Percentiles rank a stretch among this genome's conserved stretches.
These are phyloP conservation scores for Calidris pygmaea DNA, from an alignment of 2,113 vertebrate genomes.

Conservation along the genomic window DNA sequence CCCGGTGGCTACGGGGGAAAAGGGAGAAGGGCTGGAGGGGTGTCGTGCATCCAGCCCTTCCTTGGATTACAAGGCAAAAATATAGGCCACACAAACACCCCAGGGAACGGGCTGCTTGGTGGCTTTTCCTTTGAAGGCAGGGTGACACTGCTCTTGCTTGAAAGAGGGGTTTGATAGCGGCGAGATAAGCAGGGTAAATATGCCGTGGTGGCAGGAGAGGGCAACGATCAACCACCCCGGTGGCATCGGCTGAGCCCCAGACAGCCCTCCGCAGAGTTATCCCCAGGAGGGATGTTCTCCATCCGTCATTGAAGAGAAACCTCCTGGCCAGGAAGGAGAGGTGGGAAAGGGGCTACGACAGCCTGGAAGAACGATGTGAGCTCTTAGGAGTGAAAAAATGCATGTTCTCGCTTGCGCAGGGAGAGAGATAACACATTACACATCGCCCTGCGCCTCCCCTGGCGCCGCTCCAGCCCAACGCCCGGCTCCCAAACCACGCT, in stretches of 20 bases:
- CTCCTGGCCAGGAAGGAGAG: not conserved
- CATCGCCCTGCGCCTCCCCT: not conserved
- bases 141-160: conserved; percentile 40
- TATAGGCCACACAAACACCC: conserved; percentile 1
- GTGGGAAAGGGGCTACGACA: not conserved
- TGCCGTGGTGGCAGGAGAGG: not conserved
- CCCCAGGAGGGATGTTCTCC: not conserved
- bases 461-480: not conserved
- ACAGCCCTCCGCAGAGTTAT: accelerated
- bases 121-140: conserved; percentile 27
- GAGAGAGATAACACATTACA: not conserved
- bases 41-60: not conserved
- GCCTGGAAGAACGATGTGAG: not conserved
- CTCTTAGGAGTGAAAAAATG: not conserved
- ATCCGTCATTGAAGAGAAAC: accelerated
- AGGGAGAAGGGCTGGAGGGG: conserved; percentile 33
- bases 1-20: not conserved
- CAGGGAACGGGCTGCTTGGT: not conserved
- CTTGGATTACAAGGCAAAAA: conserved; percentile 24
- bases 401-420: not conserved
- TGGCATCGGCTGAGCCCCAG: not conserved
- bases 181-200: conserved; percentile 50
- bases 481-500: not conserved
- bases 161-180: not conserved
- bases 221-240: not conserved